These are phyloP conservation scores for Caenorhabditis remanei DNA, from an alignment of 1,140 invertebrate genomes.

Conservation along the genomic window DNA sequence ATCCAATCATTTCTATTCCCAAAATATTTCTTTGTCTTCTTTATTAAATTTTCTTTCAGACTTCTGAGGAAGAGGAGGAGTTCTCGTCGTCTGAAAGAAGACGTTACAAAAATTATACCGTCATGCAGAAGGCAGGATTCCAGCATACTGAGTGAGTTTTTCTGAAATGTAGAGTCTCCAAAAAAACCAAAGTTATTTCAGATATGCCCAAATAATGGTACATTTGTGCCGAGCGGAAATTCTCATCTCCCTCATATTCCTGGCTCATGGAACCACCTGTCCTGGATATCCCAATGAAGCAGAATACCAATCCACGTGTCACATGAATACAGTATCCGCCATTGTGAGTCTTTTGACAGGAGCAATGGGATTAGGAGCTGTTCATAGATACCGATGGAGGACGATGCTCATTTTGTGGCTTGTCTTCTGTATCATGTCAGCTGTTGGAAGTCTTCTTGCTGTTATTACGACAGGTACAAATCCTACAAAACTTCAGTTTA, in stretches of 20 bases:
- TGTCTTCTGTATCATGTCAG: slow-evolving; percentile 76
- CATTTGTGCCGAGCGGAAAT: slow-evolving; percentile 75
- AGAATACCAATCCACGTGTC: slow-evolving; percentile 75
- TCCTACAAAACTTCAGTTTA: not conserved
- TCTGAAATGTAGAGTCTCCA: not conserved
- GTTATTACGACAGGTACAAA: slow-evolving; percentile 73
- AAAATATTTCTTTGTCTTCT: not conserved
- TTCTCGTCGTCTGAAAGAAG: slow-evolving; percentile 66
- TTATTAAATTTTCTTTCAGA: slow-evolving; percentile 5
- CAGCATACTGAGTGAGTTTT: slow-evolving; percentile 75
- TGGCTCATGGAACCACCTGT: slow-evolving; percentile 73
- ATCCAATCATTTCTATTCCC: not conserved
- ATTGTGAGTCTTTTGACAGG: slow-evolving; percentile 75
- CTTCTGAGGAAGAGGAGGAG: slow-evolving; percentile 69
- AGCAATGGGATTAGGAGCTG: slow-evolving; percentile 74
- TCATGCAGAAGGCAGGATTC: slow-evolving; percentile 75
- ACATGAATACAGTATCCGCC: slow-evolving; percentile 76
- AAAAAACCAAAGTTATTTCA: slow-evolving; percentile 44
- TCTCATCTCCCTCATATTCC: slow-evolving; percentile 73
- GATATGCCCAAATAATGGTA: slow-evolving; percentile 75
- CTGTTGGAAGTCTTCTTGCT: slow-evolving; percentile 75
- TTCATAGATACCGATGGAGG: slow-evolving; percentile 74
- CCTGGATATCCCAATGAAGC: slow-evolving; percentile 73
- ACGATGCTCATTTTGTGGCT: slow-evolving; percentile 77
- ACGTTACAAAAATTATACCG: slow-evolving; percentile 76